A percentile compares a stretch with the other conserved stretches of the same genome.
These are phyloP conservation scores for Monoplex corrugatus DNA, from an alignment of 2,888 invertebrate species.

Conservation along the genomic window DNA sequence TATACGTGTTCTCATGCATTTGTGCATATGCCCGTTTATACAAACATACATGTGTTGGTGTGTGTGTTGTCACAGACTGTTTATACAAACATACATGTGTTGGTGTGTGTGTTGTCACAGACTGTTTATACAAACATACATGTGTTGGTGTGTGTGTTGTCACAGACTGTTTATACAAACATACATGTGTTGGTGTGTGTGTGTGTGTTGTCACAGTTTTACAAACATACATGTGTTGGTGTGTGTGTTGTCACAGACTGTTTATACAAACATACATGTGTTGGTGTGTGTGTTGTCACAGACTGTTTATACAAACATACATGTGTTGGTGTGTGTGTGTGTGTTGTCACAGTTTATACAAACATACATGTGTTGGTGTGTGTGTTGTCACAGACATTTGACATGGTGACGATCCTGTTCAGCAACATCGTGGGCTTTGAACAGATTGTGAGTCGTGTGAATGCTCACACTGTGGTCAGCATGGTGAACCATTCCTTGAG, in stretches of 20 bases:
- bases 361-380: neutral
- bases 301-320: neutral
- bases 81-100: neutral
- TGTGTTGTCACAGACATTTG: conserved; percentile 86
- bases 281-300: neutral
- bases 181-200: neutral
- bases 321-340: neutral
- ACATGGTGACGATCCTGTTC: conserved; percentile 90
- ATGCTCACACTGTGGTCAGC: conserved; percentile 90
- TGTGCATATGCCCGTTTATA: neutral
- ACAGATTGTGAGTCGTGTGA: conserved; percentile 84
- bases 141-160: neutral
- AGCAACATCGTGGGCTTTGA: conserved; percentile 87
- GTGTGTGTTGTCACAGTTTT: neutral
- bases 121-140: neutral
- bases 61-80: neutral
- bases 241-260: too few species aligned
- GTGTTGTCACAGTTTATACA: neutral
- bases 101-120: too few species aligned
- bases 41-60: neutral
- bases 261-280: neutral
- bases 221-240: neutral
- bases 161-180: too few species aligned
- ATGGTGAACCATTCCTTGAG: conserved; percentile 94
- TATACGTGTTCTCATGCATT: neutral